Base-by-base conservation (phyloP, 2,888 invertebrate genomes). In the Psylliodes chrysocephalus region DNA sequence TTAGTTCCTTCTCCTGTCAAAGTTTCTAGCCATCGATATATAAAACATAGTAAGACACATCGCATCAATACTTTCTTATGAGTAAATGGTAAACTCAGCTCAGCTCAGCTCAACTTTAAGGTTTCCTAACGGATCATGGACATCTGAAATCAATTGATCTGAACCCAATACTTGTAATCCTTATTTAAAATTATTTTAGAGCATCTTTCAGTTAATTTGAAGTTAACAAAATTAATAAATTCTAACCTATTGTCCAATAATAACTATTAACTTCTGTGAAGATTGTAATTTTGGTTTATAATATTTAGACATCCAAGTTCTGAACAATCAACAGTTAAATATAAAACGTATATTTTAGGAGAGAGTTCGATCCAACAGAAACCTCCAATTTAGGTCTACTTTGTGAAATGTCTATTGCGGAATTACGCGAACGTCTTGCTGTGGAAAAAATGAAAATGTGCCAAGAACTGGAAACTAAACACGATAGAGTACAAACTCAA, bases 371-470 rank as follows among this genome's bases (percentile, higher is more conserved):
- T 77, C 83, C 87, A 0, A 88, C 87, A 0, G 86, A 88, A 78
- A 82, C 85, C 12, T 82, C 86, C 22, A 87, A 87, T 38, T 72
- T 88, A 12, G 88, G 89, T 0, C 80, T 88, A 8, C 73, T 89
- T 19, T 86, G 87, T 77, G 88, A 89, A 82, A 89, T 89, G 88
- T 88, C 89, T 0, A 83, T 88, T 49, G 86, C 86, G 5, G 88
- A 89, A 78, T 75, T 89, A 51, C 86, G 86, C 73, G 87, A 88
- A 76, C 81, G 87, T 55, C 73, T 89, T 30, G 76, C 71, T 54
- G 73, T 83, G 18, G 79, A 86, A 70, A 87, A 86, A 77, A 82
- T 86, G 25, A 80, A 81, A 14, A 78, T 87, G 64, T 79, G 84
- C 65, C 85, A 86, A 60, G 86, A 88, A 73, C 72, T 88, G 15